A percentile compares a stretch with the other conserved stretches of the same genome.
Conservation (phyloP, 2,888 invertebrate species). For the Eutolmus rufibarbis region DNA sequence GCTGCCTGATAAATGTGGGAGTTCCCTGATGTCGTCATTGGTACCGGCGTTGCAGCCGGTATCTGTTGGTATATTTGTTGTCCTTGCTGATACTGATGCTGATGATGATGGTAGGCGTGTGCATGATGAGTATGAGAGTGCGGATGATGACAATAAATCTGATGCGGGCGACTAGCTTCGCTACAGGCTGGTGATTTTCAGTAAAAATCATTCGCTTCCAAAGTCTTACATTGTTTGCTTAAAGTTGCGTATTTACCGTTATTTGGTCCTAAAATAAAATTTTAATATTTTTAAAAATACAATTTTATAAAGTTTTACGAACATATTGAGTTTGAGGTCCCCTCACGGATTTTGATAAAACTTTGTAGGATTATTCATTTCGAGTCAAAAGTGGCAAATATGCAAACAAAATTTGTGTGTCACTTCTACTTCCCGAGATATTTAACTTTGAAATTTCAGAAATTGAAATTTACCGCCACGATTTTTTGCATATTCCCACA, state of each 20-base stretch:
- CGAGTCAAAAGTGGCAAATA: too few relatives aligned
- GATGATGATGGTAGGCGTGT: conserved; percentile 61
- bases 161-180: conserved; percentile 59
- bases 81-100: conserved; percentile 59
- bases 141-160: conserved; percentile 64
- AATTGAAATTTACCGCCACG: too few relatives aligned
- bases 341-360: too few relatives aligned
- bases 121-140: conserved; percentile 65
- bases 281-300: conserved; percentile 33
- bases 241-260: conserved; percentile 92
- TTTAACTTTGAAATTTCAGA: too few relatives aligned
- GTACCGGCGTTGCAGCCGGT: conserved; percentile 56
- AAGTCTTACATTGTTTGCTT: conserved; percentile 95
- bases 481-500: too few relatives aligned
- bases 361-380: too few relatives aligned
- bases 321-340: too few relatives aligned
- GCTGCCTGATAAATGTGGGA: conserved; percentile 60
- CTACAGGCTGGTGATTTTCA: conserved; percentile 76
- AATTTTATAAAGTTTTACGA: background rate
- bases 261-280: conserved; percentile 70
- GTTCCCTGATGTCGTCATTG: conserved; percentile 55
- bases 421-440: too few relatives aligned
- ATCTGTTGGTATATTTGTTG: conserved; percentile 62
- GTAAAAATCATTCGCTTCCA: conserved; percentile 93
- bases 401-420: too few relatives aligned